Conservation (phyloP, 1,140 invertebrate genomes). For the Ridgeia piscesae region DNA sequence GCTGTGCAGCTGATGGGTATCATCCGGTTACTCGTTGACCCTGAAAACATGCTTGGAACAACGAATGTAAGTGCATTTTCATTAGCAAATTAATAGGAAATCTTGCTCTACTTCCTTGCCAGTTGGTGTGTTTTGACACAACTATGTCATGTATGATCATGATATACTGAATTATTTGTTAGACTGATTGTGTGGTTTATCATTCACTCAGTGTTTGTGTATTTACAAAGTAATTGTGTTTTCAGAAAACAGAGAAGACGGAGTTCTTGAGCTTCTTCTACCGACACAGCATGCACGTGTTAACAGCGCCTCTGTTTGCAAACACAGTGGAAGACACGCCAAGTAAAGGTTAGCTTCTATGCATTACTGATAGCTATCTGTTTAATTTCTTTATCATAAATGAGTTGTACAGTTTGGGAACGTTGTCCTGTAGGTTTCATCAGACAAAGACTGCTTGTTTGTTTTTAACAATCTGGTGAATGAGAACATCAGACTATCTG, state of each 20-base stretch:
- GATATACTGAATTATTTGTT: neutral
- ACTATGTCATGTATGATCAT: neutral
- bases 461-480: neutral
- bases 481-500: neutral
- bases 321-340: constrained; percentile 87
- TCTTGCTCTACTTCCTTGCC: neutral
- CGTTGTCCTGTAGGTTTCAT: neutral
- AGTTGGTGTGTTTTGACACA: neutral
- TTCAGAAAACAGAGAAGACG: constrained; percentile 90
- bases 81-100: neutral
- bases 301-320: constrained; percentile 85
- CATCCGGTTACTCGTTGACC: constrained; percentile 89
- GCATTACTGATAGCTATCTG: neutral
- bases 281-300: constrained; percentile 93
- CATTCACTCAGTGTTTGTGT: neutral
- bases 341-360: constrained; percentile 62
- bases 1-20: constrained; percentile 95
- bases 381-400: no score
- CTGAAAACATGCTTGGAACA: constrained; percentile 93
- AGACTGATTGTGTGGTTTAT: neutral
- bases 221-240: constrained; percentile 2
- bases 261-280: constrained; percentile 99
- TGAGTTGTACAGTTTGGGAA: neutral
- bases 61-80: constrained; percentile 66
- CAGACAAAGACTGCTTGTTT: neutral